Base-by-base conservation (phyloP, 2,888 invertebrate genomes). In the Drosophila infuscata region DNA sequence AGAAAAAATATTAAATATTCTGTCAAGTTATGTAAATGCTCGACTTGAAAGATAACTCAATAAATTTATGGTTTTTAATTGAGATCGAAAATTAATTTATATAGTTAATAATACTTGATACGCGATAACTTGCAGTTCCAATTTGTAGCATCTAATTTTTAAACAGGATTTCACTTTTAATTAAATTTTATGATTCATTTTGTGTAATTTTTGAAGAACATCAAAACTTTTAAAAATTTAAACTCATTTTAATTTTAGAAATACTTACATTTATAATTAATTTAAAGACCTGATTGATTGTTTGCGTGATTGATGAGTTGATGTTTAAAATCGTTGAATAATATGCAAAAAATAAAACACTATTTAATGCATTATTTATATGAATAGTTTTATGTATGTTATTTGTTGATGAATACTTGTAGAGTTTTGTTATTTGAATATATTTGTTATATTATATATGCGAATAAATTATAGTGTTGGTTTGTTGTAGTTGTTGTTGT, bases 271-370 rank as follows among this genome's bases (percentile, higher is more conserved):
- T 58, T 58, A 48, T 60, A 48, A 60, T 62, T 69, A 56, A 60
- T 64, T 64, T 25, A 63, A 56, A 74, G 63, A 70, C 78, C 79
- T 71, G 81, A 71, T 83, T 83, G 83, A 67, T 84, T 79, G 73
- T 56, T 81, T 75, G 81, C 70, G 79, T 83, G 83, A 86, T 78
- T 78, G 78, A 78, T 85, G 81, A 68, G 74, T 83, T 74, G 79
- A 74, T 83, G 79, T 69, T 74, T 69, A 75, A 76, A 74, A 77
- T 75, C 72, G 73, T 81, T 73, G 71, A 81, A 72, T 82, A 79
- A 64, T 72, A 72, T 75, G 79, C 46, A 77, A 70, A 61, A 75
- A 81, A 75, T 74, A 72, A 72, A 56, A 53, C 15, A 57, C 32
- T 33, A 43, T 53, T 71, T 53, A 64, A 70, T 61, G 61, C 63